Percentiles rank a stretch among this genome's conserved stretches.
These are phyloP conservation scores for Apostichopus californicus DNA, from an alignment of 35 echinoderm and acorn worm genomes.

Conservation along the genomic window DNA sequence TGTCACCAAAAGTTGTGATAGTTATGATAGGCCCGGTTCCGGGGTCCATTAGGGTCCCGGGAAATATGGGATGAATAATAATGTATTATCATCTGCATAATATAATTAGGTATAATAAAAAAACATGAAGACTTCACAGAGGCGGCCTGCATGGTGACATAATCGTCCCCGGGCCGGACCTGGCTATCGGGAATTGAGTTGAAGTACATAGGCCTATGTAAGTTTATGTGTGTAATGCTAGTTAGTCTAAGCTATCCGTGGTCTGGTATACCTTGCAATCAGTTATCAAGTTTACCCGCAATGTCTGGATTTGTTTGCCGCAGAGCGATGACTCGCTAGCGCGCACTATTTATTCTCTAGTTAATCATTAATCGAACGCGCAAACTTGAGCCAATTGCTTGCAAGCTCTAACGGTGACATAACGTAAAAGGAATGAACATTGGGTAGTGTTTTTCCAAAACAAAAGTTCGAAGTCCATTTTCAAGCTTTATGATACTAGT, in stretches of 20 bases:
- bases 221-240: not conserved
- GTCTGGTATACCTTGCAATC: not conserved
- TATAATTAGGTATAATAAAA: too few species aligned
- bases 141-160: too few species aligned
- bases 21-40: too few species aligned
- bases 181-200: not conserved
- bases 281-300: not conserved
- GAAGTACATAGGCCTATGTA: not conserved
- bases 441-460: not conserved
- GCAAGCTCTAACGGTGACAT: not conserved
- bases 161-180: too few species aligned
- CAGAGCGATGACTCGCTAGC: not conserved
- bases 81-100: too few species aligned
- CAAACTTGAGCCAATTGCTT: conserved; percentile 8
- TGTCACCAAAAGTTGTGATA: too few species aligned
- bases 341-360: not conserved
- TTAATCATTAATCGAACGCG: not conserved
- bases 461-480: conserved; percentile 22
- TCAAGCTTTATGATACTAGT: not conserved
- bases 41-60: too few species aligned
- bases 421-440: not conserved
- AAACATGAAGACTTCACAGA: too few species aligned
- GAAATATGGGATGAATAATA: too few species aligned
- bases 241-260: not conserved
- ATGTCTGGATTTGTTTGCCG: not conserved